These are phyloP conservation scores for Lagorchestes hirsutus DNA, from an alignment of 2,797 vertebrate genomes.

Conservation along the genomic window DNA sequence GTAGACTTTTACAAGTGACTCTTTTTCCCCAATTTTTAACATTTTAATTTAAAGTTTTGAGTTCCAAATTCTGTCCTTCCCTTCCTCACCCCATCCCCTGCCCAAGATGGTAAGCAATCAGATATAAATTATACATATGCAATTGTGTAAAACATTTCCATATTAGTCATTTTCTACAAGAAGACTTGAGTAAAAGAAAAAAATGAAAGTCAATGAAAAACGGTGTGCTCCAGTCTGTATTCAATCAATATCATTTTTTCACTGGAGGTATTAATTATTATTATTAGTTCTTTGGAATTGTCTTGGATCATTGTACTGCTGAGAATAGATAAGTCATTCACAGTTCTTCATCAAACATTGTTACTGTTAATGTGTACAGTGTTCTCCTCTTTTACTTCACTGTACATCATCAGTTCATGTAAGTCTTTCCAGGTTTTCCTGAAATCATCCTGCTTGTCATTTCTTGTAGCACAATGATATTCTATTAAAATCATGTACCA, in stretches of 20 bases:
- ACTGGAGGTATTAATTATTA: no score
- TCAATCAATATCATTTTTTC: no score
- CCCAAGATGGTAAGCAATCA: no score
- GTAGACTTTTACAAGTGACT: not conserved
- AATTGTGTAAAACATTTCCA: no score
- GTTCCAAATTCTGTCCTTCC: not conserved
- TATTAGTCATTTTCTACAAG: no score
- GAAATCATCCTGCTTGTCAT: not conserved
- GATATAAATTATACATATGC: no score
- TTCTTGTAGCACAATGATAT: not conserved
- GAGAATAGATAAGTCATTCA: no score
- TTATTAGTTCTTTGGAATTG: no score
- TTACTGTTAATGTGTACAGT: not conserved
- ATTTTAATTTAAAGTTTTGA: not conserved
- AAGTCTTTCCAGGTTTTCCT: not conserved
- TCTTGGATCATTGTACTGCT: no score
- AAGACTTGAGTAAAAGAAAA: no score
- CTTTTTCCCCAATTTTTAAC: not conserved
- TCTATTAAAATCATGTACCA: not conserved
- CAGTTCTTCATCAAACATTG: not conserved
- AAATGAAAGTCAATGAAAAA: no score
- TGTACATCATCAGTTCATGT: not conserved
- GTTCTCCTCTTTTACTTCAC: not conserved
- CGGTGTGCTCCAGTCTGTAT: no score
- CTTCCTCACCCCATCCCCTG: not conserved